These are phyloP conservation scores for Ips nitidus DNA, from an alignment of 1,140 invertebrate genomes.

Conservation along the genomic window DNA sequence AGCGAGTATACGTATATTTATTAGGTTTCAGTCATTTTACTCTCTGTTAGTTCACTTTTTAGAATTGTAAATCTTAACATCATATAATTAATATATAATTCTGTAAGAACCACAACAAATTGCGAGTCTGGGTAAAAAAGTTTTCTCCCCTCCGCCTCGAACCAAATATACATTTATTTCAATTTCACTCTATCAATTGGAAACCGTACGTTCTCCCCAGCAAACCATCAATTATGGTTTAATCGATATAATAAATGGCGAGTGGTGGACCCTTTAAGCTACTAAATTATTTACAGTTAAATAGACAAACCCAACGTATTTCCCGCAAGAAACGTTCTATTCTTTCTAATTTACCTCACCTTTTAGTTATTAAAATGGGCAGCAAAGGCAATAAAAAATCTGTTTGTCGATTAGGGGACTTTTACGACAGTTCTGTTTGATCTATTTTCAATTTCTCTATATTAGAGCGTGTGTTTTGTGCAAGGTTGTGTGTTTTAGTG, in stretches of 20 bases:
- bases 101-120: no score
- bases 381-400: background rate
- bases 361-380: background rate
- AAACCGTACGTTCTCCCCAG: conserved; percentile 31
- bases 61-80: no score
- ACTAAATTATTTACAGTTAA: conserved; percentile 37
- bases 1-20: no score
- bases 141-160: no score
- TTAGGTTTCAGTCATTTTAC: no score
- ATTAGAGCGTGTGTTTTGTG: no score
- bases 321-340: conserved; percentile 21
- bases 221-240: conserved; percentile 40
- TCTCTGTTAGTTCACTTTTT: no score
- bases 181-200: conserved; percentile 38
- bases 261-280: conserved; percentile 32
- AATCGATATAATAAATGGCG: conserved; percentile 39
- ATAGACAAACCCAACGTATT: conserved; percentile 35
- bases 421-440: background rate
- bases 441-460: background rate
- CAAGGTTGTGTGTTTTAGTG: background rate
- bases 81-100: no score
- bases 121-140: no score
- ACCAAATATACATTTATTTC: conserved; percentile 37
- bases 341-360: conserved; percentile 23
- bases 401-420: conserved; percentile 13